Conservation (phyloP, 2,113 vertebrate genomes). For the Onychostruthus taczanowskii region DNA sequence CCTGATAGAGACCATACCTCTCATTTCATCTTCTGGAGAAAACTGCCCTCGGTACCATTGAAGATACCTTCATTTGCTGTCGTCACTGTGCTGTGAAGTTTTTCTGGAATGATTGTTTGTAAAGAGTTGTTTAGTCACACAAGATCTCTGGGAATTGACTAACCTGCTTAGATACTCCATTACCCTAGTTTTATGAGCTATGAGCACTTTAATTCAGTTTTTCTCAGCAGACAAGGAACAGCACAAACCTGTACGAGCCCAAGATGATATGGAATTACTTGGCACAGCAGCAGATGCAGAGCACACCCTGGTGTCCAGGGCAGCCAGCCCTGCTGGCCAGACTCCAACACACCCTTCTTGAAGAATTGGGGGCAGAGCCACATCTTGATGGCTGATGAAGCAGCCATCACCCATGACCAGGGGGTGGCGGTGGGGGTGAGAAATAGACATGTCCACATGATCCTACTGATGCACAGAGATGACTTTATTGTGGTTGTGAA, state of each 20-base stretch:
- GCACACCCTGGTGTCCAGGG: fast-evolving
- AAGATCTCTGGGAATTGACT: neutral
- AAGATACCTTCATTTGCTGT: neutral
- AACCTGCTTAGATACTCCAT: neutral
- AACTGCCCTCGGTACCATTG: neutral
- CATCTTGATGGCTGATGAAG: neutral
- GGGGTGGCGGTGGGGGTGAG: too few species aligned
- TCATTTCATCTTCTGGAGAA: neutral
- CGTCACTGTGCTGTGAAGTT: neutral
- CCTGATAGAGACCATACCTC: neutral
- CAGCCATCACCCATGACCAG: neutral
- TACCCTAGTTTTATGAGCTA: neutral
- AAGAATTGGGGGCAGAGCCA: neutral
- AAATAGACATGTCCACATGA: neutral
- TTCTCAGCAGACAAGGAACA: neutral
- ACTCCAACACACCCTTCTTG: neutral
- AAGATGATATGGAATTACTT: neutral
- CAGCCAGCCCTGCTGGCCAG: neutral
- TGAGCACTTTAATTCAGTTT: neutral
- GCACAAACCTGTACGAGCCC: neutral
- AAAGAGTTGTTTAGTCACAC: neutral
- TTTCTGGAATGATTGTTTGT: neutral
- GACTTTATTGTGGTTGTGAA: neutral
- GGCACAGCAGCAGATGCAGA: neutral
- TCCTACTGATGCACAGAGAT: neutral